Conservation (phyloP, 1,140 invertebrate genomes). For the Drusus annulatus region DNA sequence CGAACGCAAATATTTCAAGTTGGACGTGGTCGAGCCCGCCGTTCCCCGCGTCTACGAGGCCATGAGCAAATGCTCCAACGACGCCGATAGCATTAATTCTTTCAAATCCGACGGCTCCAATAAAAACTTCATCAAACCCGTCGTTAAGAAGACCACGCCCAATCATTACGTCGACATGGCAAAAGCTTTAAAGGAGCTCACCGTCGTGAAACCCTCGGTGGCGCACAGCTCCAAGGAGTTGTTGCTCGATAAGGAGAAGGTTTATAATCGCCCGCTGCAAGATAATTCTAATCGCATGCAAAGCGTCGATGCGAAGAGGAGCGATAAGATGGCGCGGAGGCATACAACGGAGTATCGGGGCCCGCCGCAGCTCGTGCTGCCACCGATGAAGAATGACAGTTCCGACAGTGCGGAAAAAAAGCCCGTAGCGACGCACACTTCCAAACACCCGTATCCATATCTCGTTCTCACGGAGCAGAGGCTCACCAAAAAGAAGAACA, state of each 20-base stretch:
- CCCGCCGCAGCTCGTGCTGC: slow-evolving; percentile 46
- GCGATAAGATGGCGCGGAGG: slow-evolving; percentile 44
- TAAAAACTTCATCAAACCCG: slow-evolving; percentile 1
- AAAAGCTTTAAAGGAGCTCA: slow-evolving; percentile 23
- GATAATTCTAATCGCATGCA: slow-evolving; percentile 45
- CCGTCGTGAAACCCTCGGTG: not conserved
- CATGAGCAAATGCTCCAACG: slow-evolving; percentile 13
- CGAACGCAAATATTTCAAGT: not conserved
- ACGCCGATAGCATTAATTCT: slow-evolving; percentile 45
- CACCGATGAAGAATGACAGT: slow-evolving; percentile 45
- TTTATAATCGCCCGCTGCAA: slow-evolving; percentile 28
- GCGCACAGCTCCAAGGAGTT: slow-evolving; percentile 13
- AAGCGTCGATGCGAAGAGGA: slow-evolving; percentile 22
- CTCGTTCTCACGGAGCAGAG: slow-evolving; percentile 45
- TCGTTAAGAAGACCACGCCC: not conserved
- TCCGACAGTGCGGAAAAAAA: slow-evolving; percentile 48
- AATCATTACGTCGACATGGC: slow-evolving; percentile 56
- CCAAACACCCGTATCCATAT: slow-evolving; percentile 45
- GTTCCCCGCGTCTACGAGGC: not conserved
- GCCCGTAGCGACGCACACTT: slow-evolving; percentile 37
- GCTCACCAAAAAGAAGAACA: slow-evolving; percentile 40
- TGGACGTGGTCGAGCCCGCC: not conserved
- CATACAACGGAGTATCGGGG: slow-evolving; percentile 56
- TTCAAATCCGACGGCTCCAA: slow-evolving; percentile 40
- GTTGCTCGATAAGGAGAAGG: slow-evolving; percentile 11